Percentiles rank a stretch among this genome's conserved stretches.
phyloP scores from a whole-genome alignment of 2,888 invertebrate species.

The Trichopoda pennipes region DNA sequence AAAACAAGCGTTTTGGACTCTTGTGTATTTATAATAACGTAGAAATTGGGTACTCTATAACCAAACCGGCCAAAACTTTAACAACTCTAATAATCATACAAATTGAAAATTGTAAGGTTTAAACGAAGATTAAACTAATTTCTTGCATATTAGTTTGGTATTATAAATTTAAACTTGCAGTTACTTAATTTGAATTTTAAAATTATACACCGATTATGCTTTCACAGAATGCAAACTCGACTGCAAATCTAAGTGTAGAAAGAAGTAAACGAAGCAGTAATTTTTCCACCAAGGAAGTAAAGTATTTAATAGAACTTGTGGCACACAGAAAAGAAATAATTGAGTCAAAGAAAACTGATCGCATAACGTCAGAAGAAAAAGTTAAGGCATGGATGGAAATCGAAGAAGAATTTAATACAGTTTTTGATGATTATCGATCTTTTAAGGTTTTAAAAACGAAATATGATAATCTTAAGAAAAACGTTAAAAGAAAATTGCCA shows the following conservation, averaged over 20 bases:
- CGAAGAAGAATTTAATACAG: slow-evolving; percentile 52
- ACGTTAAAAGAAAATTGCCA: slow-evolving; percentile 29
- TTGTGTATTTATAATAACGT: too few relatives aligned
- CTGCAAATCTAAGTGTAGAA: slow-evolving; percentile 15
- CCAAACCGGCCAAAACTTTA: too few relatives aligned
- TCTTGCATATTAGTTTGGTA: not conserved
- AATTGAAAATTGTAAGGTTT: slow-evolving; percentile 33
- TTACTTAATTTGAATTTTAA: slow-evolving; percentile 43
- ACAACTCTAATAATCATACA: slow-evolving; percentile 11
- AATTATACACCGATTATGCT: not conserved
- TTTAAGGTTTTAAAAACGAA: slow-evolving; percentile 54
- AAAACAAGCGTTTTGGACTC: too few relatives aligned
- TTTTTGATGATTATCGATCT: slow-evolving; percentile 45
- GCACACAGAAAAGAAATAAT: slow-evolving; percentile 41
- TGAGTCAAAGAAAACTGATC: slow-evolving; percentile 50
- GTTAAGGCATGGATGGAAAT: slow-evolving; percentile 55
- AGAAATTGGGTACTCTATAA: too few relatives aligned
- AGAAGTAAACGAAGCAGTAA: slow-evolving; percentile 50
- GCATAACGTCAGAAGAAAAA: slow-evolving; percentile 46
- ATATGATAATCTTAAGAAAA: slow-evolving; percentile 54
- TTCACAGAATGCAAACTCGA: not conserved
- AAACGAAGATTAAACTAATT: slow-evolving; percentile 48
- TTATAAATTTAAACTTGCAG: slow-evolving; percentile 41
- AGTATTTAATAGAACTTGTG: slow-evolving; percentile 43
- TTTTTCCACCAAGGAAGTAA: slow-evolving; percentile 51